These are phyloP conservation scores for Pasiphila rectangulata DNA, from an alignment of 2,888 invertebrate genomes.

Conservation along the genomic window DNA sequence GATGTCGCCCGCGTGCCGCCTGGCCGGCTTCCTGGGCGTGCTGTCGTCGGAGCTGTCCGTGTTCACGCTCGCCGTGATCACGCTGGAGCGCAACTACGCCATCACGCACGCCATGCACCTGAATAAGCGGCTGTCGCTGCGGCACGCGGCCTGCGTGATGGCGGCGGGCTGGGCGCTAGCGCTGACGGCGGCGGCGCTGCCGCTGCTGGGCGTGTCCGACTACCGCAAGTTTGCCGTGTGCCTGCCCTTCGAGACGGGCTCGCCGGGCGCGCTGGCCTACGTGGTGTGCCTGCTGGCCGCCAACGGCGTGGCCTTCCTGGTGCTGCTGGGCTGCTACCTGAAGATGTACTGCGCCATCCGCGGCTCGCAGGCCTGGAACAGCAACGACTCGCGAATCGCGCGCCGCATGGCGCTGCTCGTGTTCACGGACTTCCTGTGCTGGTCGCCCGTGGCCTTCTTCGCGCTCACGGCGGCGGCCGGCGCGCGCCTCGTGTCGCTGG, in stretches of 20 bases:
- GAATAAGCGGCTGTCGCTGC: conserved; percentile 94
- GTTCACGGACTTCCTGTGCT: conserved; percentile 98
- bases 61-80: conserved; percentile 97
- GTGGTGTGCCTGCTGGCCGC: conserved; percentile 94
- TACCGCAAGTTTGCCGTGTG: conserved; percentile 98
- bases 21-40: conserved; percentile 97
- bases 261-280: conserved; percentile 90
- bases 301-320: conserved; percentile 96
- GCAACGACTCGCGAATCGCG: conserved; percentile 97
- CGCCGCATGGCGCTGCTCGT: conserved; percentile 98
- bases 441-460: conserved; percentile 98
- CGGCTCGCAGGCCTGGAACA: conserved; percentile 98
- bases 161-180: conserved; percentile 95
- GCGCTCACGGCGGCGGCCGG: conserved; percentile 96
- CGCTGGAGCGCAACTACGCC: conserved; percentile 96
- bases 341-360: conserved; percentile 99
- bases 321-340: conserved; percentile 96
- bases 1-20: conserved; percentile 94
- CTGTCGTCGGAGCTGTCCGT: conserved; percentile 96
- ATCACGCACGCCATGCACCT: conserved; percentile 99
- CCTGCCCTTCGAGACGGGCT: conserved; percentile 94
- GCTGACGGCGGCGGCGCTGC: conserved; percentile 91
- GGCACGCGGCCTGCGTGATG: conserved; percentile 96
- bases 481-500: conserved; percentile 92
- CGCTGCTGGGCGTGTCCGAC: conserved; percentile 94